These are phyloP conservation scores for Odontocerum albicorne DNA, from an alignment of 2,888 invertebrate species.

Conservation along the genomic window DNA sequence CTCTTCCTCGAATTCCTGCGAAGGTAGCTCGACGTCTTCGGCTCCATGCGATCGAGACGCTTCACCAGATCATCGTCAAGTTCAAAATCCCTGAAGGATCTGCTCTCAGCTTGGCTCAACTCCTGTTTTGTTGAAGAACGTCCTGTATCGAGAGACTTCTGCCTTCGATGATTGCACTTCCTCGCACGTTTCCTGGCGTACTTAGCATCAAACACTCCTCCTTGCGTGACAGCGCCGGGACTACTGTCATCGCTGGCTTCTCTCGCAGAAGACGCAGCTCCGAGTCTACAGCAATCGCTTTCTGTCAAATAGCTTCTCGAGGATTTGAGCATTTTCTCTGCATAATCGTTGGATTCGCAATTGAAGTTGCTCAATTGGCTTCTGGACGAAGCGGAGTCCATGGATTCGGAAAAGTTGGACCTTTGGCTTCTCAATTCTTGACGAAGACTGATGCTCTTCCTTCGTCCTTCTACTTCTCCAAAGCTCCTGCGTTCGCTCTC, in stretches of 20 bases:
- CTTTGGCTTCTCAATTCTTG: constrained; percentile 31
- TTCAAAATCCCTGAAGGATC: constrained; percentile 40
- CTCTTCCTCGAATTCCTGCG: constrained; percentile 29
- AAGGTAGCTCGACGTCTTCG: constrained; percentile 27
- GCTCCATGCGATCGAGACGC: constrained; percentile 33
- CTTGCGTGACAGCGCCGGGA: constrained; percentile 28
- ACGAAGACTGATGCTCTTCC: constrained; percentile 27
- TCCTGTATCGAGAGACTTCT: constrained; percentile 33
- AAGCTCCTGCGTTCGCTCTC: constrained; percentile 30
- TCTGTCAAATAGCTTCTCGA: constrained; percentile 33
- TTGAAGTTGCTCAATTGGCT: constrained; percentile 30
- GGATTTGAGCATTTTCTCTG: constrained; percentile 35
- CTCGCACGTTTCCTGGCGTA: constrained; percentile 30
- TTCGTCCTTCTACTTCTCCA: constrained; percentile 25
- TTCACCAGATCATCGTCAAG: constrained; percentile 43
- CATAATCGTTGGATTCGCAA: constrained; percentile 30
- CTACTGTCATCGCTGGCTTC: constrained; percentile 35
- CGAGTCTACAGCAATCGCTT: constrained; percentile 28
- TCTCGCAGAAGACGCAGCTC: constrained; percentile 27
- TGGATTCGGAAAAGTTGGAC: constrained; percentile 32
- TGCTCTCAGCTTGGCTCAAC: constrained; percentile 18
- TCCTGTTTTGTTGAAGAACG: constrained; percentile 23
- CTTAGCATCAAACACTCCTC: constrained; percentile 25
- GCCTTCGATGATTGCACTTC: constrained; percentile 31
- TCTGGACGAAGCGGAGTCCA: constrained; percentile 33